A percentile compares a stretch with the other conserved stretches of the same genome.
These are phyloP conservation scores for Loxodonta africana DNA, from an alignment of 2,113 vertebrate genomes.

Conservation along the genomic window DNA sequence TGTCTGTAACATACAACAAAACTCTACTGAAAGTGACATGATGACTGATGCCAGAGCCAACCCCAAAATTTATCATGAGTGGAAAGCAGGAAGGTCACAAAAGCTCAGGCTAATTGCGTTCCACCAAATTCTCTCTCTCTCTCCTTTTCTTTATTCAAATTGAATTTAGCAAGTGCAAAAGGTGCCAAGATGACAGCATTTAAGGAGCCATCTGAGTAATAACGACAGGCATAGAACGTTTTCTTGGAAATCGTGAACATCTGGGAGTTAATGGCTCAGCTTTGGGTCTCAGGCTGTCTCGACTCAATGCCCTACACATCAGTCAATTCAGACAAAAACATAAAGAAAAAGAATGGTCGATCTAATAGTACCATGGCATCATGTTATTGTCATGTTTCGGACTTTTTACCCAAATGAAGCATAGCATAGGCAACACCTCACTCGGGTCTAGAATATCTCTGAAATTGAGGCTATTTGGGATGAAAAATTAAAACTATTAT, in stretches of 20 bases:
- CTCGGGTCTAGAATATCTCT: not conserved
- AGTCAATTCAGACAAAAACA: slow-evolving; percentile 60
- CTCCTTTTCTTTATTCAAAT: slow-evolving; percentile 58
- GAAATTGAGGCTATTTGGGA: not conserved
- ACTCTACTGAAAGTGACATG: slow-evolving; percentile 28
- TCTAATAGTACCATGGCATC: not conserved
- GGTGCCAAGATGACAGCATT: slow-evolving; percentile 70
- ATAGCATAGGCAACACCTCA: not conserved
- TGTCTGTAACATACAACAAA: slow-evolving; percentile 53
- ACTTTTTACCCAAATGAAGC: not conserved
- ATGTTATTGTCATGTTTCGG: not conserved
- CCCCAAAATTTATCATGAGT: slow-evolving; percentile 41
- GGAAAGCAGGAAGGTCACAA: slow-evolving; percentile 49
- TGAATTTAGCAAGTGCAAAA: slow-evolving; percentile 75
- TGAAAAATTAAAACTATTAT: not conserved
- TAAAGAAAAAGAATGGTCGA: not conserved
- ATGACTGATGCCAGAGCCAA: slow-evolving; percentile 21
- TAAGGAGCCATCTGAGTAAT: slow-evolving; percentile 71
- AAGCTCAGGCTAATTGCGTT: slow-evolving; percentile 56
- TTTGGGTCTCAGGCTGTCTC: slow-evolving; percentile 67
- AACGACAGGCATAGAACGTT: slow-evolving; percentile 65
- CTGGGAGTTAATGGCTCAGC: slow-evolving; percentile 73
- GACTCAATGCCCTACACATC: slow-evolving; percentile 27
- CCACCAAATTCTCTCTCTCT: slow-evolving; percentile 28
- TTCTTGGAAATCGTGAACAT: slow-evolving; percentile 72